phyloP scores from a whole-genome alignment of 2,113 vertebrate genomes.

The Saimiri boliviensis region DNA sequence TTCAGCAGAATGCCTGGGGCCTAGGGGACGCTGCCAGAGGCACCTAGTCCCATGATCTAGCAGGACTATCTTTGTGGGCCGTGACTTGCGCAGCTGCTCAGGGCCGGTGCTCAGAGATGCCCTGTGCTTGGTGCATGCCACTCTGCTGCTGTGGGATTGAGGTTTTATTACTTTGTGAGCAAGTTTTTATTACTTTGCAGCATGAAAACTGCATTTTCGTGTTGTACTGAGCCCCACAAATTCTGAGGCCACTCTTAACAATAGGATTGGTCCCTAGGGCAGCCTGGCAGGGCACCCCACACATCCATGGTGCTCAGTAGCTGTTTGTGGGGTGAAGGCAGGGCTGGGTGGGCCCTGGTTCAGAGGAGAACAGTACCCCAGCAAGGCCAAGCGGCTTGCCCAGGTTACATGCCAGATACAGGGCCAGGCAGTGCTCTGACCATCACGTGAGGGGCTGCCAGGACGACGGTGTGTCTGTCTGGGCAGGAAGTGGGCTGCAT shows the following conservation, averaged over 20 bases:
- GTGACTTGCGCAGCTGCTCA: not conserved
- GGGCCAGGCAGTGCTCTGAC: not conserved
- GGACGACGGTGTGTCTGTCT: not conserved
- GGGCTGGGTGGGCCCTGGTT: not conserved
- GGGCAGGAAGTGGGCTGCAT: not conserved
- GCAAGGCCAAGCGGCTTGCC: not conserved
- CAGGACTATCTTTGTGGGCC: not conserved
- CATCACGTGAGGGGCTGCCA: not conserved
- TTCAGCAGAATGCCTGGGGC: not conserved
- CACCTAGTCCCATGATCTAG: not conserved
- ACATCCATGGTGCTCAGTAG: fast-evolving
- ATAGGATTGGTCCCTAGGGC: no score
- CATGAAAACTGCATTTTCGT: not conserved
- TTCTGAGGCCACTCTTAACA: not conserved
- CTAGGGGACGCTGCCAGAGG: not conserved
- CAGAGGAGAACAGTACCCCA: not conserved
- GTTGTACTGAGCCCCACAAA: not conserved
- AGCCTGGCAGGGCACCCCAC: not conserved
- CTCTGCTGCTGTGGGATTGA: not conserved
- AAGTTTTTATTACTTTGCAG: not conserved
- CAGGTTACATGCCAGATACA: not conserved
- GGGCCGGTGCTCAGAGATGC: not conserved
- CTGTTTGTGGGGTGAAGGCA: not conserved
- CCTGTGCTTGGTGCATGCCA: not conserved
- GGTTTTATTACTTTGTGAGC: not conserved